Percentiles rank a stretch among this genome's conserved stretches.
Conservation (phyloP, 2,113 vertebrate genomes). For the Proterorhinus semilunaris region DNA sequence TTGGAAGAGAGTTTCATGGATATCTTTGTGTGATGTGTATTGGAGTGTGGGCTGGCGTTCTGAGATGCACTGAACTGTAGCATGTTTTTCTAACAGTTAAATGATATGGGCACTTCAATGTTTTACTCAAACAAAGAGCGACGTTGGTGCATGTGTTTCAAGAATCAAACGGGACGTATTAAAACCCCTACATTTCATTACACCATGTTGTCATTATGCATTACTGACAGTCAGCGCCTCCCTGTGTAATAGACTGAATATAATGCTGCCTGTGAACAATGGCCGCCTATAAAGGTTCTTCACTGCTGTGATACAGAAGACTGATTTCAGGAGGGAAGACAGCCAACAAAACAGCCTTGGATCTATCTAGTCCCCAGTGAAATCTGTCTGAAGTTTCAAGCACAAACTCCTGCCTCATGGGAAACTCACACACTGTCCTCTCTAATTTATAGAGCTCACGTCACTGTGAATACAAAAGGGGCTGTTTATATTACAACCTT, state of each 20-base stretch:
- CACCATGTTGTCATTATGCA: not conserved
- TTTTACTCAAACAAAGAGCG: not conserved
- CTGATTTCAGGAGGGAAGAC: conserved; percentile 33
- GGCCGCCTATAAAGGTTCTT: conserved; percentile 16
- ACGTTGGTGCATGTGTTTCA: not conserved
- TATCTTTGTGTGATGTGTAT: too few species aligned
- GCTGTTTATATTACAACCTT: conserved; percentile 3
- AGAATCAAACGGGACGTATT: not conserved
- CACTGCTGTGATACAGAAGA: not conserved
- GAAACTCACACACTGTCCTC: conserved; percentile 22
- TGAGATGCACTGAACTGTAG: not conserved
- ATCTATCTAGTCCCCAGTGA: conserved; percentile 40
- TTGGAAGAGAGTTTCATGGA: too few species aligned
- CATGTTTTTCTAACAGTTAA: not conserved
- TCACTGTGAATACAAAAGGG: conserved; percentile 12
- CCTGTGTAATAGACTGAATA: conserved; percentile 5
- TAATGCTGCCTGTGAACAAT: conserved; percentile 2
- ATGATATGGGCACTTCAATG: not conserved
- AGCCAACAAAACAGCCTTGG: conserved; percentile 11
- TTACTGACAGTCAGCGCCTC: not conserved
- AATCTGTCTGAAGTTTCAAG: conserved; percentile 55
- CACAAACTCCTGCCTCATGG: conserved; percentile 33
- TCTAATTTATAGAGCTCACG: not conserved
- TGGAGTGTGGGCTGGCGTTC: too few species aligned
- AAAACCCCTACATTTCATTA: not conserved